Base-by-base conservation (phyloP, 2,797 vertebrate species). In the Malacoraja senta region DNA sequence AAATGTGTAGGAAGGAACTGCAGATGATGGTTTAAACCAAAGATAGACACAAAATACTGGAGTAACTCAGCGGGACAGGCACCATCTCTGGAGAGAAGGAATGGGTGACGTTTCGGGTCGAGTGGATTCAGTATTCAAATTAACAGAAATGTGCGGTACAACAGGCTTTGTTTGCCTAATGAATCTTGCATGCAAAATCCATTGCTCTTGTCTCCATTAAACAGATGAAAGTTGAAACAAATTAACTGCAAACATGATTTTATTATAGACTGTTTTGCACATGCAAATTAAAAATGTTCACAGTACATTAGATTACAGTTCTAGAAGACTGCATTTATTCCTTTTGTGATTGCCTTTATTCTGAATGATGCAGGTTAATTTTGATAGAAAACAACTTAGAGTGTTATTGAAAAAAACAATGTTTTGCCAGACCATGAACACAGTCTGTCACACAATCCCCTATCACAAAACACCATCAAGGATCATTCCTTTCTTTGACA, bases 191-290 rank as follows among this genome's bases (percentile, higher is more conserved):
- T 38, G 10, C 19, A 71, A 92, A 53, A 44, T 92, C 65, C 90
- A 76, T 74, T 76, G 71, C 13, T 15, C 32, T 53, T 72, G 38
- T 58, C 71, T 76, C 26, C 38, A 32, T 91, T 72, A 53, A 35
- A 74, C 12, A 17, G 24, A 74, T 53, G 24, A 21, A 26, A 53
- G 29, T 26, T 76, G 38, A 91, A 91, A 74, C 35, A 92, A 65
- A 92, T 91, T 91, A 74, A 92, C 35, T 92, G 71, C 38, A 92
- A 74, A 92, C 71, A 74, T 74, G 44, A 53, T 53, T 76, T 92
- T 53, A 76, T 76, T 17, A 53, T 29, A 24, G 12, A 74, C 8
- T 44, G 90, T 74, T 72, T 76, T 44, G 32, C 13, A 29, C 68
- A 92, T 74, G 32, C 38, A 76, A 92, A 76, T 92, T 76, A 74